Evolutionary conservation across 2,888 invertebrate species (phyloP), one percentile per base, ranked within the genome.

Genomic region (Tetragnatha montana): DNA sequence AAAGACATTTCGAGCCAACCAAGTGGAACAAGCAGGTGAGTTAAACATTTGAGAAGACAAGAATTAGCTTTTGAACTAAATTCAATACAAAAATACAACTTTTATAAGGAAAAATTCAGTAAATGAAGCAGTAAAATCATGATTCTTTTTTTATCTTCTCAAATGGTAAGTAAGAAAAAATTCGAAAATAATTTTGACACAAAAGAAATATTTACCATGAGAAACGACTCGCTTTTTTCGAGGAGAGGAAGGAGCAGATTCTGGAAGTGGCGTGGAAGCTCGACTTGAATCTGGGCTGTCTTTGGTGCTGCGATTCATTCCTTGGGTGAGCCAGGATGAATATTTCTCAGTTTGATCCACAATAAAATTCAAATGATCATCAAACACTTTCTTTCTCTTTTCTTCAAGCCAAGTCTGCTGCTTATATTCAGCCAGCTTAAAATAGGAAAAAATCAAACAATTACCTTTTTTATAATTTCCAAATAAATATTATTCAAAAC

Each of bases 271-370:
- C 7, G 88, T 88, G 17, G 91, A 89, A 22, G 71, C 88, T 49
- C 82, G 22, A 81, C 91, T 91, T 1, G 87, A 87, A 7, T 78
- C 82, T 8, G 86, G 81, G 74, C 91, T 90, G 12, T 91, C 92
- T 47, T 90, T 93, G 50, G 93, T 93, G 79, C 94, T 93, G 93
- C 96, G 95, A 92, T 96, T 96, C 95, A 97, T 96, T 91, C 96
- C 97, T 94, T 97, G 97, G 6, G 97, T 97, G 89, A 98, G 94
- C 94, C 97, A 96, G 50, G 97, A 96, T 68, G 98, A 98, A 95
- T 98, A 99, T 93, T 98, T 98, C 94, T 99, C 99, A 0, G 99
- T 99, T 94, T 98, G 98, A 94, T 98, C 99, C 89, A 99, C 99
- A 93, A 99, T 98, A 93, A 98, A 98, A 94, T 97, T 97, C 91